Base-by-base conservation (phyloP, 2,113 vertebrate species). In the Cheilinus undulatus region DNA sequence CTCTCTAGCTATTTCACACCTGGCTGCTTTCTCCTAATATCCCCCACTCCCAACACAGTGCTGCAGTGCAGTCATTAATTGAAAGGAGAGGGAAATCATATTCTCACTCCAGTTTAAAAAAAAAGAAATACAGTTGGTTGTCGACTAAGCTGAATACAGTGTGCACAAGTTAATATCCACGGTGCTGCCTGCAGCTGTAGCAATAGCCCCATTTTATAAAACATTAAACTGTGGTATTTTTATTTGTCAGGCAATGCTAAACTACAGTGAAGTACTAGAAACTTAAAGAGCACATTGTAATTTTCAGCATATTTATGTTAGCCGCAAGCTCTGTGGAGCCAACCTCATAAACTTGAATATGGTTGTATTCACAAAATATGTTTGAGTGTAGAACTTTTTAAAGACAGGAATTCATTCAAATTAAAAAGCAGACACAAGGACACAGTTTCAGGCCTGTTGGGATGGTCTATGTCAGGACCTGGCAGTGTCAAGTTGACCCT, bases 1-100 rank as follows among this genome's bases (percentile, higher is more conserved):
- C 38, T 80, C 42, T 70, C 67, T 78, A 46, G 46, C 74, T 80
- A 86, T 89, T 89, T 91, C 84, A 86, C 89, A 89, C 87, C 84
- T 89, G 83, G 69, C 69, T 87, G 80, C 80, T 48, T 75, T 65
- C 28, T 43, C 56, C 67, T 81, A 74, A 86, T 85, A 79, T 86
- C 77, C 66, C 68, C 17, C 19, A 81, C 71, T 70, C 74, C 64
- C 71, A 59, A 51, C 24, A 28, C 70, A 38, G 46, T 54, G 22
- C 77, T 43, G 49, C 62, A 77, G 73, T 68, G 64, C 73, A 80
- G 70, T 82, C 84, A 85, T 85, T 91, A 87, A 89, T 86, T 88
- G 71, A 74, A 71, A 74, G 71, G 61, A 78, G 64, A 65, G 82
- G 80, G 76, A 82, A 84, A 86, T 87, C 51, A 82, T 86, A 80